Base-by-base conservation (phyloP, 2,888 invertebrate species). In the Choreutis nemorana region DNA sequence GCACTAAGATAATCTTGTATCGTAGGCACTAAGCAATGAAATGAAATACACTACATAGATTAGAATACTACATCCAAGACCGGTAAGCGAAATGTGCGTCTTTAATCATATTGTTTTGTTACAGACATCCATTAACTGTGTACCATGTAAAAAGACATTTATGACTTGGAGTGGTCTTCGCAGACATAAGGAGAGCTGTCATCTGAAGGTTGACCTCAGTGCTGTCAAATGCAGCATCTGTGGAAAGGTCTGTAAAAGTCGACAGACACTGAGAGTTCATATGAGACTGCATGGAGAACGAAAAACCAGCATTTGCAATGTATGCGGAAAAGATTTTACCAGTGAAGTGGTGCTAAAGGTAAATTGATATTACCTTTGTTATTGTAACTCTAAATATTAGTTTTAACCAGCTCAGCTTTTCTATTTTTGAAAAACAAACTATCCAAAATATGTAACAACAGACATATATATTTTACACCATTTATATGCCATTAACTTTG, bases 241-340 rank as follows among this genome's bases (percentile, higher is more conserved):
- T 31, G 71, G 72, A 1, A 73, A 73, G 35, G 53, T 73, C 6
- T 67, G 52, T 21, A 67, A 65, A 31, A 72, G 50, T 32, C 40
- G 41, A 2, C 61, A 66, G 23, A 64, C 71, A 0, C 39, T 78
- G 28, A 51, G 51, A 14, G 54, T 56, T 35, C 79, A 80, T 33
- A 39, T 53, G 26, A 57, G 60, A 27, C 44, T 46, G 8, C 78
- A 79, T 28, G 49, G 42, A 1, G 51, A 60, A 9, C 48, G 57
- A 13, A 55, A 44, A 16, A 26, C 53, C 7, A 52, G 45, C 27
- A 58, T 78, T 11, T 80, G 79, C 31, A 65, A 78, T 38, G 43
- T 72, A 1, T 80, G 79, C 23, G 79, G 78, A 0, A 68, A 61
- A 35, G 58, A 50, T n/a, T 65, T 56, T 26, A 55, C 58, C 4